These are phyloP conservation scores for Ostrea denselamellosa DNA, from an alignment of 1,140 invertebrate genomes.

Conservation along the genomic window DNA sequence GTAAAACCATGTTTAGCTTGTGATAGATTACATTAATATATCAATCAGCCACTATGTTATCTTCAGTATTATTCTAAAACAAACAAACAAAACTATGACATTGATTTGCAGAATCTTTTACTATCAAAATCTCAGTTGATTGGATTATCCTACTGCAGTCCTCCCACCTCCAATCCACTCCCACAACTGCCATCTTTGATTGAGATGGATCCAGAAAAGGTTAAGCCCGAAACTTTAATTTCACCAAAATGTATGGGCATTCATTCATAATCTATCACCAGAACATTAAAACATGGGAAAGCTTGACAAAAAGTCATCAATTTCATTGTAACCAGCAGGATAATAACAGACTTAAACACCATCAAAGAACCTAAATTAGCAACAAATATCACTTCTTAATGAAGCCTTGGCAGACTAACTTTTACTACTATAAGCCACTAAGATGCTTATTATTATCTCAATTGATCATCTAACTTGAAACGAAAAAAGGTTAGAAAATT, in stretches of 20 bases:
- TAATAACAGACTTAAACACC: neutral
- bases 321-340: neutral
- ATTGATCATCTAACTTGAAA: constrained; percentile 31
- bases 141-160: neutral
- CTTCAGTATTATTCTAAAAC: too few species aligned
- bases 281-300: constrained; percentile 7
- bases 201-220: constrained; percentile 1
- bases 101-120: neutral
- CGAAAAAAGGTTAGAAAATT: constrained; percentile 6
- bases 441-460: neutral
- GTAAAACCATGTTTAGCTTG: too few species aligned
- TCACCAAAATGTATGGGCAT: neutral
- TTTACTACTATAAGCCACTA: neutral
- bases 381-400: constrained; percentile 5
- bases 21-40: too few species aligned
- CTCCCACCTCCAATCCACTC: neutral
- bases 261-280: constrained; percentile 26
- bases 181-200: neutral
- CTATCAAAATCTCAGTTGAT: neutral
- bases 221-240: neutral
- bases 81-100: too few species aligned
- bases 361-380: neutral
- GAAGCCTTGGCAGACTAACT: neutral
- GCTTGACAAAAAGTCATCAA: constrained; percentile 25
- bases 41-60: too few species aligned